Base-by-base conservation (phyloP, 2,797 vertebrate species). In the Ataeniobius toweri region DNA sequence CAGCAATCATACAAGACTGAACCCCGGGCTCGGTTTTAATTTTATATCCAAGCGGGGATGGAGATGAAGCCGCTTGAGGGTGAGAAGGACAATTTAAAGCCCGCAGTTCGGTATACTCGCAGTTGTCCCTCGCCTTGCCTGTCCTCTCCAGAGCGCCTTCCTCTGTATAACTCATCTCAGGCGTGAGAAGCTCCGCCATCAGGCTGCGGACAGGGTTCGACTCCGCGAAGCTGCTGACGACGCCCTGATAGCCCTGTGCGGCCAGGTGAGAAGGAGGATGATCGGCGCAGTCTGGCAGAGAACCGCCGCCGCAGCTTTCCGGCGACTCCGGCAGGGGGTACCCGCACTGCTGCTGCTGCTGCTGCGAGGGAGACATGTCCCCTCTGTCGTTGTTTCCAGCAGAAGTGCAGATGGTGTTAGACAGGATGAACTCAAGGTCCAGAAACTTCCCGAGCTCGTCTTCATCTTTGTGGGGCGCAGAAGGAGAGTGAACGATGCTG, bases 371-470 rank as follows among this genome's bases (percentile, higher is more conserved):
- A 8, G 88, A 87, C 16, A 89, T 74, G 56, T 76, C 83, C 24
- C 79, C 83, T 2, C 77, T 10, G 86, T 12, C 51, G 65, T 28
- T 71, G 73, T 1, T 72, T 82, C 81, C 76, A 24, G 76, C 88
- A 59, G 74, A 87, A 0, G 93, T 85, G 53, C 90, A 81, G 68
- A 96, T 92, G 0, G 94, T 96, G 92, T 98, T 97, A 0, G 97
- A 96, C 80, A 98, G 81, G 79, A 98, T 98, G 90, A 98, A 98
- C 68, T 98, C 97, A 73, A 98, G 91, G 89, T 98, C 97, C 83
- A 98, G 78, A 82, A 97, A 97, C 70, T 94, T 96, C 6, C 94
- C 96, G 78, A 98, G 84, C 3, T 98, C 97, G 83, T 98, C 97
- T 0, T 98, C 97, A 55, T 98, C 97, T 80, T 92, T 94, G 8